phyloP scores from a whole-genome alignment of 2,113 vertebrate genomes.

The Monarcha castaneiventris region DNA sequence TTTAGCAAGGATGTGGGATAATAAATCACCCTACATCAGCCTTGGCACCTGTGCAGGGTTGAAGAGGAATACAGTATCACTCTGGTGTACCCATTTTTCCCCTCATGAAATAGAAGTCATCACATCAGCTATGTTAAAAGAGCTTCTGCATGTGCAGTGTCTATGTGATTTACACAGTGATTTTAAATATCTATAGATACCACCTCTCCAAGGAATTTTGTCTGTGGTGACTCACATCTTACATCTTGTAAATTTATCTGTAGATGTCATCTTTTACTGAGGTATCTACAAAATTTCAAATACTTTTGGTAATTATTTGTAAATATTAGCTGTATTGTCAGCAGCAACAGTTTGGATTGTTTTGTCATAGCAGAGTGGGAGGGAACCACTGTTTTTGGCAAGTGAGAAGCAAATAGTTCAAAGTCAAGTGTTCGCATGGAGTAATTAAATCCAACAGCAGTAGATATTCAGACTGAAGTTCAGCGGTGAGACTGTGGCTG shows the following conservation, averaged over 20 bases:
- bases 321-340: slow-evolving; percentile 1
- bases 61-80: not conserved
- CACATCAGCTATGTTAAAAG: not conserved
- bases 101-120: not conserved
- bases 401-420: not conserved
- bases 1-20: not conserved
- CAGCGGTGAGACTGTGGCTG: not conserved
- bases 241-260: not conserved
- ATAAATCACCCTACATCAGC: not conserved
- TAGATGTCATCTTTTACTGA: not conserved
- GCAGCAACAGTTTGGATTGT: not conserved
- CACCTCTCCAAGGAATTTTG: not conserved
- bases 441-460: not conserved
- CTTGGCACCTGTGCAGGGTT: not conserved
- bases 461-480: not conserved
- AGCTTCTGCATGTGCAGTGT: not conserved
- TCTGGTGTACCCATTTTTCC: not conserved
- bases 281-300: not conserved
- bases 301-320: not conserved
- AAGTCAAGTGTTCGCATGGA: not conserved
- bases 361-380: not conserved
- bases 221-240: not conserved
- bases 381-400: not conserved
- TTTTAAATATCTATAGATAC: not conserved
- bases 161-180: not conserved